Conservation (phyloP, 2,888 invertebrate genomes). For the Drosophila eohydei region DNA sequence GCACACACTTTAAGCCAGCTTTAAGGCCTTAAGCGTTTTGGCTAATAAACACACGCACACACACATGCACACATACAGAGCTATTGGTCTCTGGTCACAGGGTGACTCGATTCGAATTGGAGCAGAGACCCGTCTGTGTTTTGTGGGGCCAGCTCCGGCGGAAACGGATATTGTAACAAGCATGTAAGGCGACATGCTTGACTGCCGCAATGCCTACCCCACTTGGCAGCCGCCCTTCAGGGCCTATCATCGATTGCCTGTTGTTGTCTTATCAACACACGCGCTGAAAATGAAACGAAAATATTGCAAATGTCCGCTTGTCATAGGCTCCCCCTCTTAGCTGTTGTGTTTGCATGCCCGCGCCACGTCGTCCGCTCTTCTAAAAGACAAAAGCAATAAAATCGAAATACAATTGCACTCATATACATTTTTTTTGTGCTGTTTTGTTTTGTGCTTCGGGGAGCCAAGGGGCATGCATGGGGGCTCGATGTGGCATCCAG, state of each 20-base stretch:
- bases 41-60: constrained; percentile 61
- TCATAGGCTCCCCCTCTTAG: constrained; percentile 30
- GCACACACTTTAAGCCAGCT: constrained; percentile 33
- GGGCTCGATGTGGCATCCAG: constrained; percentile 36
- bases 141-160: constrained; percentile 27
- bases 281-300: constrained; percentile 71
- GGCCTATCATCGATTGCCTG: constrained; percentile 8
- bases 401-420: constrained; percentile 77
- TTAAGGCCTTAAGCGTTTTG: constrained; percentile 59
- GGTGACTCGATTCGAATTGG: constrained; percentile 42
- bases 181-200: constrained; percentile 53
- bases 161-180: constrained; percentile 69
- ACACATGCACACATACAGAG: constrained; percentile 5
- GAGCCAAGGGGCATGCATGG: not conserved
- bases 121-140: constrained; percentile 38
- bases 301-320: constrained; percentile 74
- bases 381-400: constrained; percentile 76
- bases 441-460: constrained; percentile 3
- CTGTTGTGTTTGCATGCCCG: constrained; percentile 18
- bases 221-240: not conserved
- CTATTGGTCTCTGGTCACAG: constrained; percentile 2
- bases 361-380: constrained; percentile 23
- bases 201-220: not conserved
- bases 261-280: constrained; percentile 75
- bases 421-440: constrained; percentile 8